Conservation (phyloP, 1,140 invertebrate genomes). For the Rhagoletis zephyria region DNA sequence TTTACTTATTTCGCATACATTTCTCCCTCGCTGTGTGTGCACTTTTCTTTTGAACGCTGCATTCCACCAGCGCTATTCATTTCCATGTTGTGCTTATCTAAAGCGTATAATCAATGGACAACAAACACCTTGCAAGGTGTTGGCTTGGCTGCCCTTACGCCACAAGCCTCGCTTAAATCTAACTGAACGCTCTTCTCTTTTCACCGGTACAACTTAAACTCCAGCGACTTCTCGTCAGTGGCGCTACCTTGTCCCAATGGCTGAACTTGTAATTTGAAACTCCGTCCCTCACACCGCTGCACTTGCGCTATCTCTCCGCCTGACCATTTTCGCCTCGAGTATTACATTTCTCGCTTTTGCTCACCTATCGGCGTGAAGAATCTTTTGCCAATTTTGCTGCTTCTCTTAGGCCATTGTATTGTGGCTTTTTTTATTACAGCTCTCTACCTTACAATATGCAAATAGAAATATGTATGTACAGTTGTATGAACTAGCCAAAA, state of each 20-base stretch:
- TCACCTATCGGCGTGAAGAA: slow-evolving; percentile 55
- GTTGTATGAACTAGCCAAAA: not conserved
- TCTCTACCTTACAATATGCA: not conserved
- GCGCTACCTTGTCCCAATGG: not conserved
- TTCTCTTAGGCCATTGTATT: slow-evolving; percentile 61
- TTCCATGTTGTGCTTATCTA: slow-evolving; percentile 46
- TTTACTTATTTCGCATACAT: not conserved
- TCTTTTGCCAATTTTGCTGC: slow-evolving; percentile 53
- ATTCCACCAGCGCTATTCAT: slow-evolving; percentile 6
- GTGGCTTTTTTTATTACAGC: slow-evolving; percentile 63
- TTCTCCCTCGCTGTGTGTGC: not conserved
- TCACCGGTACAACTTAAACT: not conserved
- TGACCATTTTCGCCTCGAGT: slow-evolving; percentile 11
- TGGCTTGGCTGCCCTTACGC: not conserved
- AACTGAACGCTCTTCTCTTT: not conserved
- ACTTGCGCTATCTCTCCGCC: not conserved
- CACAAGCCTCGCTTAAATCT: not conserved
- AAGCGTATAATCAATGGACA: slow-evolving; percentile 30
- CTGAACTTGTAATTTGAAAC: slow-evolving; percentile 27
- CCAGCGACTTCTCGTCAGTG: not conserved
- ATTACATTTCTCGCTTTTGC: slow-evolving; percentile 40
- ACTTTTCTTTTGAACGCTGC: not conserved
- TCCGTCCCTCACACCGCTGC: not conserved
- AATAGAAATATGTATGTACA: slow-evolving; percentile 31
- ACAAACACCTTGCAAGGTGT: slow-evolving; percentile 46